Conservation (phyloP, 2,888 invertebrate genomes). For the Spilosoma lubricipeda region DNA sequence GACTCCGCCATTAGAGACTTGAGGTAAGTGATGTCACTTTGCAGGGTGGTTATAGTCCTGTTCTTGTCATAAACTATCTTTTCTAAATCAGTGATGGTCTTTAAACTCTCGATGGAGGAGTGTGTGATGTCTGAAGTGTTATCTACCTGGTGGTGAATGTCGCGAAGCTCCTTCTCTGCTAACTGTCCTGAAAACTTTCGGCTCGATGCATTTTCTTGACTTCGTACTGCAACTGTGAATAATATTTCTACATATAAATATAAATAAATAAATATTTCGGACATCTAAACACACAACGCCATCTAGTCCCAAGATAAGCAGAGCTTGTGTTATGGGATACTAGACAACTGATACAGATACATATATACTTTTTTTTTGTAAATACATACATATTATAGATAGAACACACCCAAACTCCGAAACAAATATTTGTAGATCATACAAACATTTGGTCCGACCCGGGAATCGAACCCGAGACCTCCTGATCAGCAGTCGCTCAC, state of each 20-base stretch:
- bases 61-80: conserved; percentile 79
- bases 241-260: conserved; percentile 22
- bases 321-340: no score
- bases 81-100: conserved; percentile 79
- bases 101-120: conserved; percentile 74
- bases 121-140: conserved; percentile 73
- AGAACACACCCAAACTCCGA: no score
- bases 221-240: conserved; percentile 65
- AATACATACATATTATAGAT: no score
- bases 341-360: no score
- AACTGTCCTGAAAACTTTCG: conserved; percentile 54
- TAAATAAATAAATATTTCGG: no score
- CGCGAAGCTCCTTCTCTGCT: conserved; percentile 58
- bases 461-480: no score
- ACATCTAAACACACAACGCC: no score
- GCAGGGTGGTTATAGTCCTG: conserved; percentile 74
- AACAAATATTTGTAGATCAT: no score
- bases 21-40: conserved; percentile 74
- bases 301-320: no score
- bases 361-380: no score
- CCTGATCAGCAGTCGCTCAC: no score
- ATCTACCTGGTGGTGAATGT: conserved; percentile 76
- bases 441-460: no score
- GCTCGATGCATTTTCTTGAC: conserved; percentile 60
- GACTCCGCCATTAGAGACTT: conserved; percentile 78